Conservation (phyloP, 1,140 invertebrate genomes). For the Drosophila kohkoa region DNA sequence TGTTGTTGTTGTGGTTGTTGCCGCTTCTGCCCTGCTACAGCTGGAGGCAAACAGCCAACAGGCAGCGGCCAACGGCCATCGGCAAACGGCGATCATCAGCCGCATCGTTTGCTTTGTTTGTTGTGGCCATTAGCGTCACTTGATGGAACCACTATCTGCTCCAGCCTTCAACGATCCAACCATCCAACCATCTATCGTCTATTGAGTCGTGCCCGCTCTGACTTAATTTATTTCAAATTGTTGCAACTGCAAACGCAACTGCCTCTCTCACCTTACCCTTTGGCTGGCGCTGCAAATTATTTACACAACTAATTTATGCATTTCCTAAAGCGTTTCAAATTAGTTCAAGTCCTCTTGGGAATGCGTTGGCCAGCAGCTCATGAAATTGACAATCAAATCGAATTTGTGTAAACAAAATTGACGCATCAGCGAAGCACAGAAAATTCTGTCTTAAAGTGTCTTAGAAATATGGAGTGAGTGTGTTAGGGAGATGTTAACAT, state of each 20-base stretch:
- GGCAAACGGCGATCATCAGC: conserved; percentile 53
- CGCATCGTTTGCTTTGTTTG: conserved; percentile 81
- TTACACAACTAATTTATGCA: conserved; percentile 77
- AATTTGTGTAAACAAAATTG: conserved; percentile 11
- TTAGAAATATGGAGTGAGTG: too few species aligned
- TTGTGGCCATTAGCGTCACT: conserved; percentile 80
- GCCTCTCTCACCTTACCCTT: neutral
- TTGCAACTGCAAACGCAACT: conserved; percentile 58
- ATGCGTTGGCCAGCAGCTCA: neutral
- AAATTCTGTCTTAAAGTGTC: neutral
- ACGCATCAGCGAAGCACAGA: neutral
- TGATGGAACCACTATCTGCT: conserved; percentile 48
- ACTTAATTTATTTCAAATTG: conserved; percentile 81
- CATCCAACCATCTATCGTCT: conserved; percentile 9
- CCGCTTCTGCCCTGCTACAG: conserved; percentile 24
- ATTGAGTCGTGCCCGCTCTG: conserved; percentile 41
- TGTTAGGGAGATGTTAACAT: too few species aligned
- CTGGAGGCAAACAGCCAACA: conserved; percentile 47
- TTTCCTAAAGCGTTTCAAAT: conserved; percentile 59
- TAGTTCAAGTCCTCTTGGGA: conserved; percentile 35
- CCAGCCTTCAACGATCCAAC: conserved; percentile 5
- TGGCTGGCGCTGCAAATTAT: conserved; percentile 49
- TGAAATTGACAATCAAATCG: conserved; percentile 18
- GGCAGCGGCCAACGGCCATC: conserved; percentile 40
- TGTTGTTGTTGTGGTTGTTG: conserved; percentile 18